Evolutionary conservation across 1,140 invertebrate species (phyloP), one percentile per base, ranked within the genome.

Genomic region (Anagrus nilaparvatae): DNA sequence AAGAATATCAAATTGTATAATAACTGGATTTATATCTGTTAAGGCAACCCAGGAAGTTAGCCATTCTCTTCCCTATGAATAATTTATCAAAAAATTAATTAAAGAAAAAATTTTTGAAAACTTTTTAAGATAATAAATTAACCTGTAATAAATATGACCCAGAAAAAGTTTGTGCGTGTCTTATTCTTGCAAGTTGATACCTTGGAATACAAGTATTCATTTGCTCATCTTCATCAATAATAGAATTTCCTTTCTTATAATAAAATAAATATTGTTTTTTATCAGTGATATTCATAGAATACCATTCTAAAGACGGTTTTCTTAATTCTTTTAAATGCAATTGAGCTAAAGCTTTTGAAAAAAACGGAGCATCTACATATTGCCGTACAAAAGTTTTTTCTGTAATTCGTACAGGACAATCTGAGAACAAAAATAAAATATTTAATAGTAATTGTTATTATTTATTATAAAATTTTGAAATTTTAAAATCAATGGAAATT

Each of bases 141-240:
- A 69, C 69, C 60, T 67, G 63, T 12, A 75, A 49, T 21, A 74
- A 52, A 51, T 71, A 75, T 16, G 65, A 58, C n/a, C 61, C 60
- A 10, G 69, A 69, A 49, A 75, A 75, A 36, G 61, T 63, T 45
- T 72, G 60, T 0, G 62, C 52, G 35, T 74, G 61, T 51, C 72
- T 69, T 18, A 75, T 67, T 34, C 73, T 57, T 14, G 65, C 60
- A 5, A 75, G 56, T 44, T 69, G 62, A 53, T 69, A 68, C 40
- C 62, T 61, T 42, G 65, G 64, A 32, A 70, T 50, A 40, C 71
- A 74, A 3, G 50, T 36, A 19, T 40, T 17, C 18, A 24, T 12
- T 24, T 29, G 24, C 33, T 23, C 7, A 43, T 63, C 56, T 27
- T 56, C 55, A 6, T 47, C 46, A 10, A 41, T 13, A 29, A 36